A percentile compares a stretch with the other conserved stretches of the same genome.
These are phyloP conservation scores for Geopemphigus sp. DNA, from an alignment of 1,140 invertebrate species.

Conservation along the genomic window DNA sequence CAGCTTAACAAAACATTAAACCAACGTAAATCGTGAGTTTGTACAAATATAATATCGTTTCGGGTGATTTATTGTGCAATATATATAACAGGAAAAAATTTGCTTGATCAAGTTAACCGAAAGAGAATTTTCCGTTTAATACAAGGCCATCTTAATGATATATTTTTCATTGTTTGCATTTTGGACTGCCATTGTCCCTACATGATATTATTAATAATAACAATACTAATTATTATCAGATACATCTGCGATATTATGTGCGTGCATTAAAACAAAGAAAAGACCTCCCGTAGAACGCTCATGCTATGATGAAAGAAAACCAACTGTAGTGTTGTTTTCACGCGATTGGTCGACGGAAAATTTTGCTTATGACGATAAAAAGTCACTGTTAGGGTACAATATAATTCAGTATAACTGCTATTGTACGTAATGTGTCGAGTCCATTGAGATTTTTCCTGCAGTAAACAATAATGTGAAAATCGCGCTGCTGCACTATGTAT, in stretches of 20 bases:
- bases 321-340: not conserved
- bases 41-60: too few species aligned
- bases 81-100: not conserved
- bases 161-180: not conserved
- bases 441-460: not conserved
- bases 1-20: too few species aligned
- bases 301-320: not conserved
- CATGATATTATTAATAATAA: not conserved
- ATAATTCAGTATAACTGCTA: not conserved
- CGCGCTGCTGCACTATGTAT: too few species aligned
- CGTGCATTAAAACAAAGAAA: not conserved
- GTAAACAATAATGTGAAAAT: not conserved
- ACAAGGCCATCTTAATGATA: not conserved
- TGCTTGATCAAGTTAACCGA: not conserved
- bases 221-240: not conserved
- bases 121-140: constrained; percentile 14
- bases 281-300: not conserved
- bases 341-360: not conserved
- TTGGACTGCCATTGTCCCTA: not conserved
- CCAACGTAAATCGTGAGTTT: too few species aligned
- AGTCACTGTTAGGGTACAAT: not conserved
- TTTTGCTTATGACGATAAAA: not conserved
- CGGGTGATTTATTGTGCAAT: too few species aligned
- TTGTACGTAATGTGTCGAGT: not conserved
- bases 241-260: not conserved